Evolutionary conservation across 1,140 invertebrate genomes (phyloP).

Genomic region (Himalopsyche phryganea): DNA sequence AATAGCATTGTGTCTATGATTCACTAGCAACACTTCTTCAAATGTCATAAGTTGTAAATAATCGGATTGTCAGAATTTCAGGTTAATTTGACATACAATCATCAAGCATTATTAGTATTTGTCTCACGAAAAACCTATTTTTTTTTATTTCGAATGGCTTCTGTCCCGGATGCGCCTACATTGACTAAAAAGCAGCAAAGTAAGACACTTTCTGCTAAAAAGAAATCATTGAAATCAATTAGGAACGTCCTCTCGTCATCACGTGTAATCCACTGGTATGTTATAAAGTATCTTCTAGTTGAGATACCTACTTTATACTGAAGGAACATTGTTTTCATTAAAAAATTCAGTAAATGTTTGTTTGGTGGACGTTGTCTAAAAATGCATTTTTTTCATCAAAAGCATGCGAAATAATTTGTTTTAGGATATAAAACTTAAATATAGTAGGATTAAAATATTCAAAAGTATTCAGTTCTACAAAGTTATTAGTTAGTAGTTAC

Average conservation of each 20-base stretch:
- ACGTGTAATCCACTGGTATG: neutral
- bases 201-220: slow-evolving; percentile 22
- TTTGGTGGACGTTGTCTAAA: neutral
- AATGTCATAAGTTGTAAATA: no score
- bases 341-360: neutral
- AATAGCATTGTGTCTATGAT: no score
- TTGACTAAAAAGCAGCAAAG: slow-evolving; percentile 30
- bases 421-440: neutral
- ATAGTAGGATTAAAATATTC: no score
- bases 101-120: no score
- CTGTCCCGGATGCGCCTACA: slow-evolving; percentile 2
- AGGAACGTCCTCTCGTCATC: slow-evolving; percentile 24
- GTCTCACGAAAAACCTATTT: no score
- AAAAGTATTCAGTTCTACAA: no score
- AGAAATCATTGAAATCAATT: slow-evolving; percentile 27
- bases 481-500: no score
- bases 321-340: no score
- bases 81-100: no score
- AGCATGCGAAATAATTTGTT: neutral
- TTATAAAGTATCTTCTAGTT: neutral
- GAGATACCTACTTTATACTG: no score
- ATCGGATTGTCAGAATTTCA: no score
- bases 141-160: slow-evolving; percentile 18
- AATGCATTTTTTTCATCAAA: neutral
- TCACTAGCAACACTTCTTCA: no score